Conservation (phyloP, 2,888 invertebrate species). For the Mimumesa dahlbomi region DNA sequence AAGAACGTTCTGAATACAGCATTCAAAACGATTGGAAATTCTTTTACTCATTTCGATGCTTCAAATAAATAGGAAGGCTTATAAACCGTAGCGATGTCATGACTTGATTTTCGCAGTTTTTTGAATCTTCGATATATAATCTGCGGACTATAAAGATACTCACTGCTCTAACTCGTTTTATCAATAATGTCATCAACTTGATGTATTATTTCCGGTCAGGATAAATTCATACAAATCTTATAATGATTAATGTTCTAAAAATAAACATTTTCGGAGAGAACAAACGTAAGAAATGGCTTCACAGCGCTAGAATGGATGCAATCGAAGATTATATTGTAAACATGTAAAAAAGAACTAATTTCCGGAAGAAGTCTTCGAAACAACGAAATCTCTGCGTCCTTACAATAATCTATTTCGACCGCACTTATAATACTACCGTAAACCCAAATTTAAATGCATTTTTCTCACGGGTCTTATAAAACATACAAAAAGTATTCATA, state of each 20-base stretch:
- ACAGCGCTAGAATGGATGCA: too few species aligned
- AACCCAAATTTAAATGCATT: constrained; percentile 19
- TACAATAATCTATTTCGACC: constrained; percentile 17
- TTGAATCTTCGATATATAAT: too few species aligned
- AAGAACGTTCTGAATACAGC: constrained; percentile 12
- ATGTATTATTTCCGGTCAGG: too few species aligned
- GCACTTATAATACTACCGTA: constrained; percentile 26
- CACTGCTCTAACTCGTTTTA: too few species aligned
- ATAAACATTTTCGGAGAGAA: too few species aligned
- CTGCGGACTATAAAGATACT: too few species aligned
- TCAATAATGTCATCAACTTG: too few species aligned
- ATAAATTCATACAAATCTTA: too few species aligned
- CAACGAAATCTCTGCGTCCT: constrained; percentile 10
- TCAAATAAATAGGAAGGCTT: constrained; percentile 27
- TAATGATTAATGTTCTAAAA: too few species aligned
- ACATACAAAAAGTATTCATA: constrained; percentile 7
- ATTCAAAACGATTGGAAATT: constrained; percentile 24
- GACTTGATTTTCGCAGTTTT: constrained; percentile 3
- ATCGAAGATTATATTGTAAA: not conserved
- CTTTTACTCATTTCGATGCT: constrained; percentile 4
- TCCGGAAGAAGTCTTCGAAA: not conserved
- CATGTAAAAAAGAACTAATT: not conserved
- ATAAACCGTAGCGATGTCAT: constrained; percentile 10
- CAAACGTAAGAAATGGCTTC: too few species aligned
- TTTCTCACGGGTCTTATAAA: not conserved